A percentile compares a stretch with the other conserved stretches of the same genome.
phyloP scores from a whole-genome alignment of 1,140 invertebrate species.

The Drosophila parabipectinata region DNA sequence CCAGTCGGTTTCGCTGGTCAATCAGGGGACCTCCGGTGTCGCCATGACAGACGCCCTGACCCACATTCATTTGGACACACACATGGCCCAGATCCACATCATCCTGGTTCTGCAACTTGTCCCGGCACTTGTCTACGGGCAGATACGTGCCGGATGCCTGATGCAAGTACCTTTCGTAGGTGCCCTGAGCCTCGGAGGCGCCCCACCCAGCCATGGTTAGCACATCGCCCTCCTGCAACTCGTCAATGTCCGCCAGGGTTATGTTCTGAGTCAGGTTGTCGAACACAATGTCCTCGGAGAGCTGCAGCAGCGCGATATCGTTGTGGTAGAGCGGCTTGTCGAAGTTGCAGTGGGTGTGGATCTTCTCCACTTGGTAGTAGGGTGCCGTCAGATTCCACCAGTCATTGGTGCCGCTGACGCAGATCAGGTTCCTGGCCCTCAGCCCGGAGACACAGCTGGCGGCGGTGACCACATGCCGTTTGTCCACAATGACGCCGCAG shows the following conservation, averaged over 20 bases:
- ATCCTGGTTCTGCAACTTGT: conserved; percentile 32
- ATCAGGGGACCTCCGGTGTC: conserved; percentile 73
- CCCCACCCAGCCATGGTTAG: conserved; percentile 86
- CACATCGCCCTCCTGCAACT: conserved; percentile 55
- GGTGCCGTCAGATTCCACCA: conserved; percentile 34
- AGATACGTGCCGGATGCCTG: conserved; percentile 53
- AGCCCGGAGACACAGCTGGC: conserved; percentile 82
- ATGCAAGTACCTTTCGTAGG: conserved; percentile 49
- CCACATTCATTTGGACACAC: conserved; percentile 86
- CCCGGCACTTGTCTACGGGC: conserved; percentile 38
- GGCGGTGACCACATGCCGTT: conserved; percentile 81
- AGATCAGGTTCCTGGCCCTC: conserved; percentile 40
- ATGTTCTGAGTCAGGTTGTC: conserved; percentile 83
- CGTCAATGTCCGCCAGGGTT: conserved; percentile 57
- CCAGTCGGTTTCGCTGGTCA: conserved; percentile 50
- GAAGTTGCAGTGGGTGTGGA: conserved; percentile 76
- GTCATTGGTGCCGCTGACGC: conserved; percentile 52
- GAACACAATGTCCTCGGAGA: conserved; percentile 74
- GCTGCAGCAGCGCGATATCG: conserved; percentile 85
- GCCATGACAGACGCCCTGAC: conserved; percentile 84
- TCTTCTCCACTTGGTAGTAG: conserved; percentile 50
- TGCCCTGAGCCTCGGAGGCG: conserved; percentile 48
- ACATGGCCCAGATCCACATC: conserved; percentile 84
- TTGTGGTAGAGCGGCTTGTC: conserved; percentile 83
- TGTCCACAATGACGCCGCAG: conserved; percentile 82